Base-by-base conservation (phyloP, 1,140 invertebrate genomes). In the Contarinia nasturtii region DNA sequence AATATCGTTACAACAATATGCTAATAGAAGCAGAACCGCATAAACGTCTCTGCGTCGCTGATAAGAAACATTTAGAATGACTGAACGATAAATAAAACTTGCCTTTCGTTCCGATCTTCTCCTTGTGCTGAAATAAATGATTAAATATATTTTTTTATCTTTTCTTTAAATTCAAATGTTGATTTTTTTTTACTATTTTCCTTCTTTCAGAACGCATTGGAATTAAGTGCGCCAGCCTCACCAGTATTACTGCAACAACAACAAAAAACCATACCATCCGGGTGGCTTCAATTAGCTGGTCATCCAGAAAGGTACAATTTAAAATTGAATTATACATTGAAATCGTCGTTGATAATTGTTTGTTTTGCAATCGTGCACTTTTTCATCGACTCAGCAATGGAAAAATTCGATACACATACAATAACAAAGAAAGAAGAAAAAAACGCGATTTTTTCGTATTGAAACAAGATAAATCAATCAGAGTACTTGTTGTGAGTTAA, bases 121-220 rank as follows among this genome's bases (percentile, higher is more conserved):
- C 15, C 20, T 21, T 44, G 21, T 15, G 7, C 7, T 14, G 21
- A 45, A 45, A 33, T 12, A 3, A 15, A 4, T 33, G 7, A 46
- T 52, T 46, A 33, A 41, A 38, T 33, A 33, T 46, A 50, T 50
- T 57, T 51, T 51, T 51, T 44, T 45, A 14, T 21, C 17, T 40
- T 34, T 45, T 36, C 27, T 47, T 48, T 33, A 42, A 34, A 27
- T 5, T 27, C 4, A 27, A 5, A 5, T 4, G 44, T 20, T 49
- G 45, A 33, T 52, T 37, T 52, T 56, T 54, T 63, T 58, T 80
- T 79, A n/a, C n/a, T n/a, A n/a, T n/a, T n/a, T n/a, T n/a, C n/a
- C n/a, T n/a, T n/a, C n/a, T n/a, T n/a, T n/a, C 68, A 92, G 87
- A 92, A 93, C 67, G 88, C 91, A 38, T 70, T 95, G 53, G 90